These are phyloP conservation scores for Threskiornis aethiopicus DNA, from an alignment of 2,797 vertebrate species.

Conservation along the genomic window DNA sequence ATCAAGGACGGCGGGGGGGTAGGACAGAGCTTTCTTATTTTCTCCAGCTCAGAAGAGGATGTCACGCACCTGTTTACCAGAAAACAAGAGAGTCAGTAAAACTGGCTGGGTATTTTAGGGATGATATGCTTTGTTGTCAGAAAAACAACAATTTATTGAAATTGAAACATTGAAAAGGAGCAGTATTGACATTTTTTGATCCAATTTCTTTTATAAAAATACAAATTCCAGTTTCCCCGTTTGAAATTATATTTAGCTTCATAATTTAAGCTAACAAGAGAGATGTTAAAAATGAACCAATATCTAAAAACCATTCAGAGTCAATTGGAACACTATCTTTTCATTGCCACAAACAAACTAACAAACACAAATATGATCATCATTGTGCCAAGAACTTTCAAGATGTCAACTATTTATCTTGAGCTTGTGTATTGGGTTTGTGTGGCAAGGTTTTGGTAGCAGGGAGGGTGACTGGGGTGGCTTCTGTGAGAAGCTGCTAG, in stretches of 20 bases:
- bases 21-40: background rate
- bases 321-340: background rate
- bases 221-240: background rate
- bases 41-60: background rate
- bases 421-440: background rate
- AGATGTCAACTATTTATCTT: background rate
- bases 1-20: background rate
- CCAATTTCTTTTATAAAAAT: background rate
- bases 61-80: background rate
- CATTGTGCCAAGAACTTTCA: background rate
- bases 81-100: background rate
- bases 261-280: background rate
- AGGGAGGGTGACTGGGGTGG: no score
- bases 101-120: background rate
- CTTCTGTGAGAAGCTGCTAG: no score
- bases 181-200: background rate
- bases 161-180: background rate
- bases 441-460: no score
- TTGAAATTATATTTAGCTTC: background rate
- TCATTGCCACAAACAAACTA: background rate
- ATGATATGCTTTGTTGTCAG: background rate
- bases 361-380: background rate
- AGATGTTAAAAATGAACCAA: background rate
- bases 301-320: background rate
- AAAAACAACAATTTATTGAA: background rate